Conservation (phyloP, 2,797 vertebrate species). For the Tokudaia tokunoshimensis region DNA sequence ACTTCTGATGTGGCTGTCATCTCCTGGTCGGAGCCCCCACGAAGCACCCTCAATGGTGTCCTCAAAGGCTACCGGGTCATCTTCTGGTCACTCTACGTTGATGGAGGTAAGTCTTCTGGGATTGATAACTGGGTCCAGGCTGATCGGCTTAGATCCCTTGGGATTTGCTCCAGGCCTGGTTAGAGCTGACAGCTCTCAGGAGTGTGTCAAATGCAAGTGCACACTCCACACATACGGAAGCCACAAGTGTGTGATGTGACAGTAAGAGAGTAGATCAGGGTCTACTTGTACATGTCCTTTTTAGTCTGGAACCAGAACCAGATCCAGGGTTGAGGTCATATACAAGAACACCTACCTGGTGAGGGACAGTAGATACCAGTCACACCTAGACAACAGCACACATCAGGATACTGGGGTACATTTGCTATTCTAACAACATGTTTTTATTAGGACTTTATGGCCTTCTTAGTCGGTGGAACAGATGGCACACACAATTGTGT, state of each 20-base stretch:
- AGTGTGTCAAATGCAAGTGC: rapidly evolving
- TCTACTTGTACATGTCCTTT: not conserved
- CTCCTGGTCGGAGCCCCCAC: constrained; percentile 97
- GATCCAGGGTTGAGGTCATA: not conserved
- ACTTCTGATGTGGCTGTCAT: constrained; percentile 97
- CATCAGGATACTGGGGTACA: too few species aligned
- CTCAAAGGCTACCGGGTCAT: constrained; percentile 97
- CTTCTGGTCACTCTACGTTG: constrained; percentile 97
- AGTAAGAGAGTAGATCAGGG: not conserved
- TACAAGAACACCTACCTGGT: not conserved
- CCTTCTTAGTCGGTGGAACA: not conserved
- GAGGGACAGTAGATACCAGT: too few species aligned
- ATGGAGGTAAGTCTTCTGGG: constrained; percentile 91
- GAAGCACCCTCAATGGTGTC: constrained; percentile 96
- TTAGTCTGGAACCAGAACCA: not conserved
- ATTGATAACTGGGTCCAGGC: rapidly evolving
- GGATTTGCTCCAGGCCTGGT: not conserved
- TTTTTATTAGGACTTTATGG: not conserved
- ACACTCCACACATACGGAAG: not conserved
- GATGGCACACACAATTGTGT: not conserved
- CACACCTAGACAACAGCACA: not conserved
- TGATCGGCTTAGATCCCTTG: rapidly evolving
- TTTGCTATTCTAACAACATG: not conserved
- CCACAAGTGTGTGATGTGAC: not conserved
- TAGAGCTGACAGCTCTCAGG: not conserved